Percentiles rank a stretch among this genome's conserved stretches.
Evolutionary conservation across 2,113 vertebrate genomes (phyloP).

Genomic region (Galbula dea): DNA sequence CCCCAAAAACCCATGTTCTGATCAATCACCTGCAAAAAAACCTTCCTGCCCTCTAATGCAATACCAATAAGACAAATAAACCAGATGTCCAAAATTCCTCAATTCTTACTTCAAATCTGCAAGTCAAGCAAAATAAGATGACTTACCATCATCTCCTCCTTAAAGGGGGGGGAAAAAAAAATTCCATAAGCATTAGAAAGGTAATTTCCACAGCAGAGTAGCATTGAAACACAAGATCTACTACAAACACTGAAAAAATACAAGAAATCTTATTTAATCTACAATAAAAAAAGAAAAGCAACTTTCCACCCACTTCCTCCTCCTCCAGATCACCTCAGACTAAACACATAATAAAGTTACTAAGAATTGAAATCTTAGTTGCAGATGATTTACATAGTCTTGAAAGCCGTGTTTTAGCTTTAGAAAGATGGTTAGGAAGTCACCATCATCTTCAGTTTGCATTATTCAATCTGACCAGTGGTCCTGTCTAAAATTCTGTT

Average conservation of each 20-base stretch:
- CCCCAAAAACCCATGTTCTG: neutral
- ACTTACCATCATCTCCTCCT: slow-evolving; percentile 96
- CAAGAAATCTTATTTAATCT: neutral
- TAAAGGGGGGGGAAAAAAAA: neutral
- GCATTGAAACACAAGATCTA: neutral
- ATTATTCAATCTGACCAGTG: neutral
- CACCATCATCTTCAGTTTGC: neutral
- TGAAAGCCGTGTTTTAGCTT: neutral
- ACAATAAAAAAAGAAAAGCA: neutral
- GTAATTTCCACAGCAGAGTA: neutral
- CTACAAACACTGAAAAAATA: neutral
- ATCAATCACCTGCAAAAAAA: neutral
- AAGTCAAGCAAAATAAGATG: neutral
- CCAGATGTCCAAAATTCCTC: neutral
- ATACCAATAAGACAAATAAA: neutral
- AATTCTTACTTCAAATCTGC: neutral
- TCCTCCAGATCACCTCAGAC: neutral
- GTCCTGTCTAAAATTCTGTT: neutral
- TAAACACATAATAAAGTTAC: neutral
- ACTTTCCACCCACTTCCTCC: neutral
- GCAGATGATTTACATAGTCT: neutral
- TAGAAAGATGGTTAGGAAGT: neutral
- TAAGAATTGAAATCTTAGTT: neutral
- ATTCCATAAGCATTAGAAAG: neutral
- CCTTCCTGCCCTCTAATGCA: neutral